phyloP scores from a whole-genome alignment of 2,888 invertebrate genomes.

The Bombyx huttoni region DNA sequence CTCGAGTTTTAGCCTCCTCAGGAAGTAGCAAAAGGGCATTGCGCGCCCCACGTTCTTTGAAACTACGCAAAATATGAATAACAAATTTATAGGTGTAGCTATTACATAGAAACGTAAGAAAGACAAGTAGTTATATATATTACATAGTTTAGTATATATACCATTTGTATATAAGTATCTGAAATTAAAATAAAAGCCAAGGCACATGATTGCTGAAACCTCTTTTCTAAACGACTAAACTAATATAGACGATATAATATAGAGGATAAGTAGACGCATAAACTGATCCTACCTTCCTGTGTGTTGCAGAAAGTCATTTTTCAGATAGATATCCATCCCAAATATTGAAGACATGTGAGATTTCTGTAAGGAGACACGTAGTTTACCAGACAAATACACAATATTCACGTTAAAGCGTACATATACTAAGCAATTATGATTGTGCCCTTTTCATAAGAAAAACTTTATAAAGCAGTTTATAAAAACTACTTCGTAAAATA shows the following conservation, averaged over 20 bases:
- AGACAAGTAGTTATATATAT: background rate
- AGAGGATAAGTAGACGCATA: background rate
- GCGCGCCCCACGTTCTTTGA: slow-evolving; percentile 94
- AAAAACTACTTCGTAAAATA: background rate
- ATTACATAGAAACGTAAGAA: background rate
- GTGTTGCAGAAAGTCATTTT: slow-evolving; percentile 93
- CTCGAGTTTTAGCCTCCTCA: slow-evolving; percentile 78
- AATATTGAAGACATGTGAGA: slow-evolving; percentile 84
- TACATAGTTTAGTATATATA: too few species aligned
- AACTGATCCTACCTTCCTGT: slow-evolving; percentile 85
- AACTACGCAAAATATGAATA: slow-evolving; percentile 68
- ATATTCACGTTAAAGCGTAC: too few species aligned
- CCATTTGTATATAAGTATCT: too few species aligned
- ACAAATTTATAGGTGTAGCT: background rate
- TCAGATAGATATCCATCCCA: slow-evolving; percentile 91
- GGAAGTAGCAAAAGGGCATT: slow-evolving; percentile 85
- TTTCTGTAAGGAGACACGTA: slow-evolving; percentile 62
- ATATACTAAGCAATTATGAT: too few species aligned
- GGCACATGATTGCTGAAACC: too few species aligned
- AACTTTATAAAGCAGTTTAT: background rate
- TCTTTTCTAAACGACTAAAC: too few species aligned
- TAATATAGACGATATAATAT: too few species aligned
- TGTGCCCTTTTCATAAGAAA: background rate
- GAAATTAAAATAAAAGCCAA: too few species aligned
- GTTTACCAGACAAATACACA: too few species aligned